A percentile compares a stretch with the other conserved stretches of the same genome.
These are phyloP conservation scores for Corythornis vintsioides DNA, from an alignment of 2,113 vertebrate genomes.

Conservation along the genomic window DNA sequence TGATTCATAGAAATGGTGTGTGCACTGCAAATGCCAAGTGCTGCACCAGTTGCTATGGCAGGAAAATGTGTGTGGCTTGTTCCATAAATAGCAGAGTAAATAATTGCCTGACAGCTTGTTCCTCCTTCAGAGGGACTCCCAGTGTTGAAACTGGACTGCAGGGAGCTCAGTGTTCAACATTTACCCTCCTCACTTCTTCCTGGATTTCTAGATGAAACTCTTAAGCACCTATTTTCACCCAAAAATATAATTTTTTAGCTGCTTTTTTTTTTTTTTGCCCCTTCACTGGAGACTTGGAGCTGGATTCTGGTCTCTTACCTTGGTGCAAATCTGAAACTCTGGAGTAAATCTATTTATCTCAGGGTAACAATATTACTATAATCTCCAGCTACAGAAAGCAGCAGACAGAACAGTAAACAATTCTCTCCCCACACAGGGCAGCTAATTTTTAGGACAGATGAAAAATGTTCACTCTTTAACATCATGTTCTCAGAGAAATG, in stretches of 20 bases:
- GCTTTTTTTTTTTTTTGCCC: no score
- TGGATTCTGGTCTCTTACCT: not conserved
- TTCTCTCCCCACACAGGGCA: not conserved
- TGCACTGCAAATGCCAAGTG: not conserved
- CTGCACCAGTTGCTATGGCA: slow-evolving; percentile 41
- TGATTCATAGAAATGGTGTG: slow-evolving; percentile 44
- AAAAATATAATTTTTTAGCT: not conserved
- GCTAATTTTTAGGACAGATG: not conserved
- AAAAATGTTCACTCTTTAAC: not conserved
- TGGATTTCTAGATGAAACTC: not conserved
- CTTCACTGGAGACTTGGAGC: not conserved
- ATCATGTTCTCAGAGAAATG: not conserved
- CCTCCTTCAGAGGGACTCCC: not conserved
- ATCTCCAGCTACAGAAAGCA: not conserved
- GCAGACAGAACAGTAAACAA: not conserved
- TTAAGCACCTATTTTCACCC: not conserved
- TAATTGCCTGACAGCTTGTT: not conserved
- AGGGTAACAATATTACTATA: not conserved
- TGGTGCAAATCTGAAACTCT: not conserved
- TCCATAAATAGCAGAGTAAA: slow-evolving; percentile 47
- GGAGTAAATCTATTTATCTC: not conserved
- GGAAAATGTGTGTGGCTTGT: not conserved
- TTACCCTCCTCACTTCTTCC: not conserved
- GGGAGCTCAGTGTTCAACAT: rapidly evolving
- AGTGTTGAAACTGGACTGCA: not conserved